These are phyloP conservation scores for Pachycephus smyrnensis DNA, from an alignment of 2,888 invertebrate genomes.

Conservation along the genomic window DNA sequence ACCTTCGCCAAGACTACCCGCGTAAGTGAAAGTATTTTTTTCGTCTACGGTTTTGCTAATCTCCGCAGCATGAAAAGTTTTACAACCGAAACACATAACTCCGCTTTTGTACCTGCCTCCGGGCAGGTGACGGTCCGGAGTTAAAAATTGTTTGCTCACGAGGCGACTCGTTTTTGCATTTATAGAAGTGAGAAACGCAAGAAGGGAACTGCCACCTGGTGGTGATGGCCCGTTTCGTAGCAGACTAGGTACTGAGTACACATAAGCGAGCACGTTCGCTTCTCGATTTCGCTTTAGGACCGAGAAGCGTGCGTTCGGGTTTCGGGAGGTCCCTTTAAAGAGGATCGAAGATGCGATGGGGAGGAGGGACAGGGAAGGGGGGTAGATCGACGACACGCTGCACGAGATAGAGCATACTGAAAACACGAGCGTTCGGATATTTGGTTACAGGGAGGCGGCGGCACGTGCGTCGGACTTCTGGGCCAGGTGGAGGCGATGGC, in stretches of 20 bases:
- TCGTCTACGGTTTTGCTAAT: neutral
- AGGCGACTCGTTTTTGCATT: neutral
- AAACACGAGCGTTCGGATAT: conserved; percentile 42
- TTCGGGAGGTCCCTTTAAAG: neutral
- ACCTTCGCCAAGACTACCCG: neutral
- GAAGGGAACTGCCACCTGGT: neutral
- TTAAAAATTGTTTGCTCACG: neutral
- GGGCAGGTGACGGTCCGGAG: neutral
- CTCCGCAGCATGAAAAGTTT: neutral
- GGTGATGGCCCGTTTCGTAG: neutral
- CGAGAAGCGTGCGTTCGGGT: neutral
- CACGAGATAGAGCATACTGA: conserved; percentile 32
- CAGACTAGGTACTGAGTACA: neutral
- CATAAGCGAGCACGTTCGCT: neutral
- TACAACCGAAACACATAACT: neutral
- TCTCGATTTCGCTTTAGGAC: neutral
- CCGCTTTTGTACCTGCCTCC: neutral
- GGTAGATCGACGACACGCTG: conserved; percentile 22
- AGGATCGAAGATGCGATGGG: neutral
- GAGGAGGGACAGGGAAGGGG: neutral
- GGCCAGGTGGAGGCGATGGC: conserved; percentile 50
- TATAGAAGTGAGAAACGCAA: neutral
- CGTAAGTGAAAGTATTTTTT: neutral
- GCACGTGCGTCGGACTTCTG: conserved; percentile 61
- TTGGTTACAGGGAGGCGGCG: conserved; percentile 66